Conservation (phyloP, 2,797 vertebrate genomes). For the Chanos chanos region DNA sequence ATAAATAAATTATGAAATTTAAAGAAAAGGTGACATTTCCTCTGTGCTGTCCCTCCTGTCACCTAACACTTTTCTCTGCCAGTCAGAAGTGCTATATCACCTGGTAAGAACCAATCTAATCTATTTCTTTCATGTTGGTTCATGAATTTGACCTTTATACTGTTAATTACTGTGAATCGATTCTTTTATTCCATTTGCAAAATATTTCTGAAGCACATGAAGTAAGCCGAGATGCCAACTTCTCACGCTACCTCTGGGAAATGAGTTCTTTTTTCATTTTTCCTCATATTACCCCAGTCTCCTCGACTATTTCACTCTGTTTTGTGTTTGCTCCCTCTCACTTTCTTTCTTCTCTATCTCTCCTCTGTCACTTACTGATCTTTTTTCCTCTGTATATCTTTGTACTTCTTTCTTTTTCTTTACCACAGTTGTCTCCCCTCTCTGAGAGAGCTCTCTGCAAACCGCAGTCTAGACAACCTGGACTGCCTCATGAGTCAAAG, state of each 20-base stretch:
- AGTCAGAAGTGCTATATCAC: not conserved
- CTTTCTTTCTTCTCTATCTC: slow-evolving; percentile 7
- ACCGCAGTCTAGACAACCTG: slow-evolving; percentile 92
- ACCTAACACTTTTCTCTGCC: not conserved
- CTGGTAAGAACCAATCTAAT: too few species aligned
- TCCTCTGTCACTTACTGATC: slow-evolving; percentile 43
- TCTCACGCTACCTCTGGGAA: too few species aligned
- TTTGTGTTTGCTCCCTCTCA: too few species aligned
- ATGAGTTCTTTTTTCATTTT: too few species aligned
- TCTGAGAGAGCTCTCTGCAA: slow-evolving; percentile 72
- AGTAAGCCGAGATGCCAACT: too few species aligned
- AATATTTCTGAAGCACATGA: too few species aligned
- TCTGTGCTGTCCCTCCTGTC: slow-evolving; percentile 2
- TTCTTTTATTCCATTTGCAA: too few species aligned
- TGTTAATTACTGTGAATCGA: too few species aligned
- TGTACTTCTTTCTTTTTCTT: slow-evolving; percentile 19
- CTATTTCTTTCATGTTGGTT: too few species aligned
- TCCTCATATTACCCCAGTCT: too few species aligned
- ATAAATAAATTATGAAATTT: not conserved
- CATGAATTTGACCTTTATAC: too few species aligned
- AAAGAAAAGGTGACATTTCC: slow-evolving; percentile 1
- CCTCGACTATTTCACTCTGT: too few species aligned
- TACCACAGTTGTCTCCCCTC: slow-evolving; percentile 67
- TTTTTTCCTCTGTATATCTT: slow-evolving; percentile 25
- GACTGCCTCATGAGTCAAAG: slow-evolving; percentile 88